Conservation (phyloP, 2,888 invertebrate species). For the Folsomia manolachei region DNA sequence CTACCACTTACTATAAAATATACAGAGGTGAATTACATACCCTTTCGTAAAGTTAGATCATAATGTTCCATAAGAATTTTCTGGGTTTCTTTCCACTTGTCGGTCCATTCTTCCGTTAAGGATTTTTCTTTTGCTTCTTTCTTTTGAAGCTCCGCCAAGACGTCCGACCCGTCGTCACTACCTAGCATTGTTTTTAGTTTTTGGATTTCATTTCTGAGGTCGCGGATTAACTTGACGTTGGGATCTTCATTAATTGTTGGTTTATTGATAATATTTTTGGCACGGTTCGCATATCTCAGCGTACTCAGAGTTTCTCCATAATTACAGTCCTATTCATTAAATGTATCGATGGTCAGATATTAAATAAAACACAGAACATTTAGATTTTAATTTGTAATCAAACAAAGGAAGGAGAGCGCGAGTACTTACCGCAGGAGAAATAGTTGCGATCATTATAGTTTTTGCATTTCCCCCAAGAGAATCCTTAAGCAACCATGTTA, state of each 20-base stretch:
- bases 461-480: slow-evolving; percentile 86
- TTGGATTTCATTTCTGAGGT: slow-evolving; percentile 78
- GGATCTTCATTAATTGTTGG: slow-evolving; percentile 87
- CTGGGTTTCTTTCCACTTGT: slow-evolving; percentile 89
- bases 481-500: slow-evolving; percentile 84
- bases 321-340: slow-evolving; percentile 82
- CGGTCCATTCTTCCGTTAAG: slow-evolving; percentile 86
- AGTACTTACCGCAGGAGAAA: slow-evolving; percentile 12
- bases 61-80: slow-evolving; percentile 83
- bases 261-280: slow-evolving; percentile 87
- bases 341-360: slow-evolving; percentile 56
- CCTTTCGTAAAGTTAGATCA: slow-evolving; percentile 79
- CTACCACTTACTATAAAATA: no score
- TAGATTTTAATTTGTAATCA: no score
- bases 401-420: neutral
- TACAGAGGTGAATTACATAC: no score
- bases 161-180: slow-evolving; percentile 59
- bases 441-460: slow-evolving; percentile 81
- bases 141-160: slow-evolving; percentile 79
- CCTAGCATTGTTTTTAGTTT: slow-evolving; percentile 73
- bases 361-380: slow-evolving; percentile 7
- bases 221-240: slow-evolving; percentile 81
- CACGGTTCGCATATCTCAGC: slow-evolving; percentile 76
- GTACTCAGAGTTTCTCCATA: slow-evolving; percentile 84
- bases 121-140: slow-evolving; percentile 82